These are phyloP conservation scores for Peromyscus eremicus DNA, from an alignment of 2,797 vertebrate genomes.

Conservation along the genomic window DNA sequence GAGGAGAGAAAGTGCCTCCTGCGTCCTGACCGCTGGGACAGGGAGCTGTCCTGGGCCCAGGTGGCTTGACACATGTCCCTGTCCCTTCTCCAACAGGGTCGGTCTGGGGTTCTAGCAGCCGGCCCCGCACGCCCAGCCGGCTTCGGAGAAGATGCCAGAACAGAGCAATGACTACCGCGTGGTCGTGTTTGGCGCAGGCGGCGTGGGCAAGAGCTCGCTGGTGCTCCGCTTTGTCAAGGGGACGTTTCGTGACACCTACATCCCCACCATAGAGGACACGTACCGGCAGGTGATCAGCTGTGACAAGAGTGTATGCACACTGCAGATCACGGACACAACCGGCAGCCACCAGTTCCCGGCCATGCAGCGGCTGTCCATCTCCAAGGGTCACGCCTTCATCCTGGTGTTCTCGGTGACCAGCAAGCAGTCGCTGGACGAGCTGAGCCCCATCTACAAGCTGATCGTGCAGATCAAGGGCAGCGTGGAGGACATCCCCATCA, in stretches of 20 bases:
- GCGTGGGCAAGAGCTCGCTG: slow-evolving; percentile 98
- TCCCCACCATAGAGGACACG: slow-evolving; percentile 98
- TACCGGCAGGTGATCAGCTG: slow-evolving; percentile 99
- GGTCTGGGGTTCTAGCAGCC: slow-evolving; percentile 54
- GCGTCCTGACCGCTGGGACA: not conserved
- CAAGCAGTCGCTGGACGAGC: slow-evolving; percentile 96
- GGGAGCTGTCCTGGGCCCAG: not conserved
- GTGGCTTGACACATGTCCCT: slow-evolving; percentile 5
- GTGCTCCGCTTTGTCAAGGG: slow-evolving; percentile 98
- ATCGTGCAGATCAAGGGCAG: slow-evolving; percentile 97
- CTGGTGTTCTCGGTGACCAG: slow-evolving; percentile 97
- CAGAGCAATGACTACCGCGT: slow-evolving; percentile 98
- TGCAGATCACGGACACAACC: slow-evolving; percentile 98
- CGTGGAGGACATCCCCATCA: slow-evolving; percentile 96
- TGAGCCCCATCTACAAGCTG: slow-evolving; percentile 97
- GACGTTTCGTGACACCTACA: slow-evolving; percentile 98
- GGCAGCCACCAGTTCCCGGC: slow-evolving; percentile 98
- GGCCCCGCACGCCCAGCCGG: not conserved
- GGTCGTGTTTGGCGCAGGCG: slow-evolving; percentile 97
- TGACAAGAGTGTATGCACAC: slow-evolving; percentile 97
- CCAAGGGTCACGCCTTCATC: slow-evolving; percentile 97
- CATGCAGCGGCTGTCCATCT: slow-evolving; percentile 98
- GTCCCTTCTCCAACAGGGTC: slow-evolving; percentile 70
- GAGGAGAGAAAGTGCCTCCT: not conserved
- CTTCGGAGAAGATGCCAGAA: slow-evolving; percentile 94